These are phyloP conservation scores for Parotocinclus haroldoi DNA, from an alignment of 2,797 vertebrate genomes.

Conservation along the genomic window DNA sequence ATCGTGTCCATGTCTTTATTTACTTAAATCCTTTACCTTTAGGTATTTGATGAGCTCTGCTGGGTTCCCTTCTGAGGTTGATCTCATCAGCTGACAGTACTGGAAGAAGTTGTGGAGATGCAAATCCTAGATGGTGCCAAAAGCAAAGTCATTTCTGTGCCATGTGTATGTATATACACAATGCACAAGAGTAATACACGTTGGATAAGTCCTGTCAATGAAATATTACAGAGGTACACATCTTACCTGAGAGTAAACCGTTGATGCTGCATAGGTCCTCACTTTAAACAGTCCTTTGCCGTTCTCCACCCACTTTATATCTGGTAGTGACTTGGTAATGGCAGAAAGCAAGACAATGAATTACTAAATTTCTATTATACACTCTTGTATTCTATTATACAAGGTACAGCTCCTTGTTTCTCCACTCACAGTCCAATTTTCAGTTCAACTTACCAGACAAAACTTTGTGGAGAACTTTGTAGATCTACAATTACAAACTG, in stretches of 20 bases:
- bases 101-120: slow-evolving; percentile 96
- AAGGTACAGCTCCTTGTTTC: no score
- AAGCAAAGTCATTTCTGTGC: neutral
- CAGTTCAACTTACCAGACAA: no score
- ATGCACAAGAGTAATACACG: no score
- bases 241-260: slow-evolving; percentile 87
- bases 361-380: neutral
- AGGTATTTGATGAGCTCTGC: slow-evolving; percentile 91
- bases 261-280: slow-evolving; percentile 84
- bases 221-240: neutral
- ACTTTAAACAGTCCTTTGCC: slow-evolving; percentile 89
- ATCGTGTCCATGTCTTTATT: no score
- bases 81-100: slow-evolving; percentile 84
- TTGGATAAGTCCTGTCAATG: neutral
- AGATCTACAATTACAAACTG: no score
- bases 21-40: slow-evolving; percentile 72
- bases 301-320: slow-evolving; percentile 95
- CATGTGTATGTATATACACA: no score
- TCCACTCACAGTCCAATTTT: no score
- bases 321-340: slow-evolving; percentile 68
- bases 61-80: slow-evolving; percentile 76
- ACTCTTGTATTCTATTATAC: no score
- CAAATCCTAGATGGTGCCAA: slow-evolving; percentile 75
- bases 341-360: slow-evolving; percentile 6
- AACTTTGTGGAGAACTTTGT: no score